These are phyloP conservation scores for Melinaea marsaeus DNA, from an alignment of 2,888 invertebrate species.

Conservation along the genomic window DNA sequence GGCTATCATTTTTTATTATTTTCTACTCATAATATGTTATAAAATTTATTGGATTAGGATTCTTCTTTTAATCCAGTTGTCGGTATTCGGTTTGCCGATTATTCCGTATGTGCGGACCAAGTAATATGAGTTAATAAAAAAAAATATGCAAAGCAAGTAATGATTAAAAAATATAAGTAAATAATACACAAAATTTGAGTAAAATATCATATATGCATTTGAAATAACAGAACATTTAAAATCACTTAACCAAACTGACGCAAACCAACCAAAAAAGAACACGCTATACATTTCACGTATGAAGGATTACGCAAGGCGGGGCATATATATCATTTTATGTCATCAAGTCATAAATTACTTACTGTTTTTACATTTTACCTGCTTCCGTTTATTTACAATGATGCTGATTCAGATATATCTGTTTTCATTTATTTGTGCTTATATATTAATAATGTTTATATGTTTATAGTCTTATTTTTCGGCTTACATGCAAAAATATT, in stretches of 20 bases:
- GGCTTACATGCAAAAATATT: too few species aligned
- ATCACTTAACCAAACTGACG: background rate
- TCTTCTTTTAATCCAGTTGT: too few species aligned
- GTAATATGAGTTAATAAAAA: too few species aligned
- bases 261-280: constrained; percentile 2
- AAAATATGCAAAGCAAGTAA: too few species aligned
- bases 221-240: background rate
- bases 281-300: constrained; percentile 26
- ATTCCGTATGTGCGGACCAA: too few species aligned
- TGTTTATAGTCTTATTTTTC: background rate
- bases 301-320: constrained; percentile 52
- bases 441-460: background rate
- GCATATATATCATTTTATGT: constrained; percentile 60
- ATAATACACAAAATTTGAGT: too few species aligned
- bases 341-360: constrained; percentile 63
- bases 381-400: constrained; percentile 22
- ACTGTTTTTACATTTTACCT: constrained; percentile 34
- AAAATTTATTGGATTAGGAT: too few species aligned
- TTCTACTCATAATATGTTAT: background rate
- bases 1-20: background rate
- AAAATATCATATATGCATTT: too few species aligned
- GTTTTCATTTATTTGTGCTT: background rate
- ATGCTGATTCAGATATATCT: constrained; percentile 12
- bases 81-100: too few species aligned
- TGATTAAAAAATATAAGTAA: too few species aligned